Evolutionary conservation across 2,797 vertebrate genomes (phyloP), one percentile per base, ranked within the genome.

Genomic region (Graptemys geographica): DNA sequence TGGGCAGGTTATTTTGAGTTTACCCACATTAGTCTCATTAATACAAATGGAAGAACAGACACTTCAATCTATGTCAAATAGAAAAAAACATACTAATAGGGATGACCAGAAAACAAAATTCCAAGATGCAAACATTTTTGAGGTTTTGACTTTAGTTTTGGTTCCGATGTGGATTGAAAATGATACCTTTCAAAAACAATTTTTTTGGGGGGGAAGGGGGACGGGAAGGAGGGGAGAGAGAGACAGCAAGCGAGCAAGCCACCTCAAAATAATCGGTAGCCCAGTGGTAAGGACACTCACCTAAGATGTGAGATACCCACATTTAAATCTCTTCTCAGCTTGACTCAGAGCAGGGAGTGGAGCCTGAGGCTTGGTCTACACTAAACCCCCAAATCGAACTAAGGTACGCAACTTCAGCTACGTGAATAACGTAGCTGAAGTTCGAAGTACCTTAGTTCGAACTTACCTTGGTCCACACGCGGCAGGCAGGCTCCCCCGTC

Each of bases 1-100:
- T 84, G 81, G 55, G 56, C 44, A 78, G 44, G 27, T 44, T 7
- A 78, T 49, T 44, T 78, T 78, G 41, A 47, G 96, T 91, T 95
- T 37, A 84, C 25, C 59, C 41, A 53, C 52, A 91, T 96, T 86
- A 96, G 94, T 96, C 95, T 97, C 65, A 93, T 76, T 78, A 93
- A 91, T 62, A 84, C 83, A 96, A 96, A 96, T 81, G 96, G 59
- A 87, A 82, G 41, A 59, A 49, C 87, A 83, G 90, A 85, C n/a
- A 94, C 82, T 86, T 87, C 80, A 87, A 51, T 79, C 69, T 59
- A 55, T 41, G 78, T 88, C 87, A 88, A 92, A 56, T 7, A 57
- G 21, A 76, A 37, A 87, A 37, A 87, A 92, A 52, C n/a, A 85
- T 2, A 31, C 37, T 33, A 65, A 65, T 33, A 69, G 18, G 62